phyloP scores from a whole-genome alignment of 2,888 invertebrate genomes.

The Nineta flava region DNA sequence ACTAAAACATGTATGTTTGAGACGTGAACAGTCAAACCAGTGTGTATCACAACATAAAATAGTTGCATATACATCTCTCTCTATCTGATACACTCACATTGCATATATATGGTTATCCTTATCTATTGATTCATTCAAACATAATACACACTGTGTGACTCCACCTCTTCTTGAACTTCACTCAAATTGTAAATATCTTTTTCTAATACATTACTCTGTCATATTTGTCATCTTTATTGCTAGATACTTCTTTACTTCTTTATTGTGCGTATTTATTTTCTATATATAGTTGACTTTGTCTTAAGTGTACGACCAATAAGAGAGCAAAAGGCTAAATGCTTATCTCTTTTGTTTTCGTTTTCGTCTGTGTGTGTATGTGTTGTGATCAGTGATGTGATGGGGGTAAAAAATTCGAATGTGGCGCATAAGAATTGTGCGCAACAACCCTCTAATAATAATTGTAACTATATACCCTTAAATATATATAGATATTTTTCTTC shows the following conservation, averaged over 20 bases:
- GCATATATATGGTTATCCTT: not conserved
- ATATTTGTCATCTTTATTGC: constrained; percentile 3
- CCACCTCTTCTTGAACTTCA: not conserved
- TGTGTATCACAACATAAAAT: not conserved
- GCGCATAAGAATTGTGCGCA: constrained; percentile 8
- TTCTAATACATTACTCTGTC: not conserved
- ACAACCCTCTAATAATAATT: constrained; percentile 1
- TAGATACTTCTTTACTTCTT: constrained; percentile 3
- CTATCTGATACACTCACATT: not conserved
- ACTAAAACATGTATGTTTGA: constrained; percentile 15
- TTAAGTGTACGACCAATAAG: constrained; percentile 6
- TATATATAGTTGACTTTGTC: constrained; percentile 4
- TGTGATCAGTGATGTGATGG: not conserved
- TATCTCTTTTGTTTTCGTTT: constrained; percentile 4
- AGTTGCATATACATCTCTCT: not conserved
- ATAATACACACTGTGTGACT: not conserved
- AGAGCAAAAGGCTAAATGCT: constrained; percentile 9
- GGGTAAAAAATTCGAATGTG: constrained; percentile 5
- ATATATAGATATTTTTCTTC: not conserved
- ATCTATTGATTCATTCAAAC: not conserved
- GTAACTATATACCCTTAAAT: not conserved
- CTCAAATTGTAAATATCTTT: not conserved
- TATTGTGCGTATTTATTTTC: constrained; percentile 4
- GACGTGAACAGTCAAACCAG: not conserved
- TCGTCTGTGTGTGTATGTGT: not conserved